These are phyloP conservation scores for Drosophila suzukii DNA, from an alignment of 1,140 invertebrate genomes.

Conservation along the genomic window DNA sequence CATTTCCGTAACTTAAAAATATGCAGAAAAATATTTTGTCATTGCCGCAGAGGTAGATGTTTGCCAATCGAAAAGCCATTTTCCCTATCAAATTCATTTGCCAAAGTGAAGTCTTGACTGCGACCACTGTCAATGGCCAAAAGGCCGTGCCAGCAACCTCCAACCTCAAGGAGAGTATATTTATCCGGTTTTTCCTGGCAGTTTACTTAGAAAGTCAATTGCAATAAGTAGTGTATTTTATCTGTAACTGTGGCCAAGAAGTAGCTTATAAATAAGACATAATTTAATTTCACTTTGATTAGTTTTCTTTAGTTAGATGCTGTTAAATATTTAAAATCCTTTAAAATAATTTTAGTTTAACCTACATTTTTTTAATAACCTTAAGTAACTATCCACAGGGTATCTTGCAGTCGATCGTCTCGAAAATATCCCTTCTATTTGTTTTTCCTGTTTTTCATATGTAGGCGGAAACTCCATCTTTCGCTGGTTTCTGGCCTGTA, in stretches of 20 bases:
- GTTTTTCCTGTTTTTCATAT: conserved; percentile 15
- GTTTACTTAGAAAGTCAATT: background rate
- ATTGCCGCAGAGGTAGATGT: background rate
- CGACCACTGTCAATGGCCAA: conserved; percentile 1
- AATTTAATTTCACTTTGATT: background rate
- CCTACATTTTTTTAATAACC: background rate
- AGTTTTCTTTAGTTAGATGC: too few relatives aligned
- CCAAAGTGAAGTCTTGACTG: too few relatives aligned
- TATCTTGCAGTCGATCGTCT: conserved; percentile 5
- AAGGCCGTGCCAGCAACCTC: conserved; percentile 12
- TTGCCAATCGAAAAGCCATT: background rate
- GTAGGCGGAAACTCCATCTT: conserved; percentile 15
- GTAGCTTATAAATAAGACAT: background rate
- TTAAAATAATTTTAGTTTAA: background rate
- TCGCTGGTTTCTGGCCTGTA: conserved; percentile 36
- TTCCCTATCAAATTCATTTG: background rate
- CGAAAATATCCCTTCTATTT: background rate
- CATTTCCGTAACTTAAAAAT: background rate
- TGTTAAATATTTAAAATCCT: too few relatives aligned
- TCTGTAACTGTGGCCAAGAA: background rate
- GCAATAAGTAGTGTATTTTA: background rate
- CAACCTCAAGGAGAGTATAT: conserved; percentile 7
- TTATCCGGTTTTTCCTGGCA: conserved; percentile 6
- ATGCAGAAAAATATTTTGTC: background rate
- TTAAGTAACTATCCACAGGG: background rate